Base-by-base conservation (phyloP, 2,797 vertebrate species). In the Fratercula arctica region DNA sequence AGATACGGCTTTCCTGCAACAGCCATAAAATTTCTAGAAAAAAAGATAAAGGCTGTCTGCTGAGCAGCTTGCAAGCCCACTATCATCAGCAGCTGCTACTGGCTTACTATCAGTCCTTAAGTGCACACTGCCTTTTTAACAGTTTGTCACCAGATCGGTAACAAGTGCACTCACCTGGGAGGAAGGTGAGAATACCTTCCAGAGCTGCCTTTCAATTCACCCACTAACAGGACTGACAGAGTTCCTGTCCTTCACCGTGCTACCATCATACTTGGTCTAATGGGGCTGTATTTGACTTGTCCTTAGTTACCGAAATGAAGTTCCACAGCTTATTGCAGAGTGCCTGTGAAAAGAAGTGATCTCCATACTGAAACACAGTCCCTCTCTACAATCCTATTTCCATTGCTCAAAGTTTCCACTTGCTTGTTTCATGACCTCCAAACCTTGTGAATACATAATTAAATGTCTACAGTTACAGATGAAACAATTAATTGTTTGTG, bases 401-500 rank as follows among this genome's bases (percentile, higher is more conserved):
- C 51, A 67, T 66, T 80, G 60, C 88, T 94, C 90, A 89, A 13
- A 86, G 19, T 96, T 96, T 93, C 93, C 85, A 80, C 64, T 86
- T 73, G 59, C 68, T 76, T 76, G 54, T 84, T 91, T 93, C 78
- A 56, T 59, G 74, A 64, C 77, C 26, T 83, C 45, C 77, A 54
- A 53, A 89, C 59, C 17, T 54, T 64, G 80, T 46, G 81, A 94
- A 79, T 88, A 26, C 39, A 68, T 50, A 89, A 76, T 59, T 76
- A 79, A 80, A 89, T 56, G 56, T 16, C 45, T 80, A 73, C 33
- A 64, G 69, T 86, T 89, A 86, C 33, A 73, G 64, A 83, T 76
- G 54, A 89, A 94, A 94, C 81, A 76, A 91, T 90, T 90, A 84
- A 77, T 84, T 94, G 75, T 73, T 85, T 92, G 73, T 39, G 46